Conservation (phyloP, 1,140 invertebrate genomes). For the Halictus rubicundus region DNA sequence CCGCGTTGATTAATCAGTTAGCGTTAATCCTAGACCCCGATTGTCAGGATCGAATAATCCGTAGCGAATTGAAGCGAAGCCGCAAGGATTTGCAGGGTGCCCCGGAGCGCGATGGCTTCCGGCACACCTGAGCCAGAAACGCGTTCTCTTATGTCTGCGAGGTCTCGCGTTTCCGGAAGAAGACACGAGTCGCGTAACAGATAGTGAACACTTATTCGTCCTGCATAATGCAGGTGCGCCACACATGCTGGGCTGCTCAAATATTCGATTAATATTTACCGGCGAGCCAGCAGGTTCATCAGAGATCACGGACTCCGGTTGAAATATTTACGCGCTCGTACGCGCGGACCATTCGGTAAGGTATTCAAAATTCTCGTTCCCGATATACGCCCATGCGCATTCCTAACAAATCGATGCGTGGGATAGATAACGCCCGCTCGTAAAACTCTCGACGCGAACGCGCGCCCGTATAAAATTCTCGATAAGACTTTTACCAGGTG, state of each 20-base stretch:
- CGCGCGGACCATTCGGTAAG: neutral
- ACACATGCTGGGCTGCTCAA: neutral
- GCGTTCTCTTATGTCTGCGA: neutral
- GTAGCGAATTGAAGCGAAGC: neutral
- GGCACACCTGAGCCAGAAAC: neutral
- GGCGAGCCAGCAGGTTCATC: too few relatives aligned
- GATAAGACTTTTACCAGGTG: neutral
- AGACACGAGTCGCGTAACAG: neutral
- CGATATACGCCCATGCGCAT: too few relatives aligned
- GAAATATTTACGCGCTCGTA: neutral
- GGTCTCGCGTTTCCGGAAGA: neutral
- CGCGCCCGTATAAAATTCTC: neutral
- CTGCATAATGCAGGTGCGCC: neutral
- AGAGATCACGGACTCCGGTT: neutral
- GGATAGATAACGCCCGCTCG: neutral
- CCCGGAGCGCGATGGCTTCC: neutral
- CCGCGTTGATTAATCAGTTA: neutral
- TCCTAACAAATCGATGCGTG: neutral
- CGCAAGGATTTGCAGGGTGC: neutral
- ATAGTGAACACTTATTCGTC: neutral
- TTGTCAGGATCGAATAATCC: neutral
- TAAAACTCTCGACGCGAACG: neutral
- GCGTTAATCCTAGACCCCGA: neutral
- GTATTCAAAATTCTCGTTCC: constrained; percentile 9
- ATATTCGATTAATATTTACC: neutral